Evolutionary conservation across 2,888 invertebrate genomes (phyloP).

Genomic region (Chaetogeoica ovagalla): DNA sequence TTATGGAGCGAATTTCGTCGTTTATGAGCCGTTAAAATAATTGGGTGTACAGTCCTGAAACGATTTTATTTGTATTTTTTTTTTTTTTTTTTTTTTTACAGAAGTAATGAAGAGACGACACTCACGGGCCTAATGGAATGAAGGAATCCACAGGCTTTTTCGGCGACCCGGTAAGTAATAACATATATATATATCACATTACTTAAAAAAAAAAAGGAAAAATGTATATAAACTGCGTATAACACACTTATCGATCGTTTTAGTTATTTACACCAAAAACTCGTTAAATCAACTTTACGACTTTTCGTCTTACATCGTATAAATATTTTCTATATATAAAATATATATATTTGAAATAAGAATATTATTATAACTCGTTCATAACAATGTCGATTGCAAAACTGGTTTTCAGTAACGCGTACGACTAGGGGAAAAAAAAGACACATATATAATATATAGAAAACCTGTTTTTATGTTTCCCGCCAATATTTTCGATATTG

Average conservation of each 20-base stretch:
- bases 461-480: slow-evolving; percentile 43
- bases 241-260: background rate
- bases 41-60: background rate
- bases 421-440: background rate
- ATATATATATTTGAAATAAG: slow-evolving; percentile 2
- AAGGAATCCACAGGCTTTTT: slow-evolving; percentile 52
- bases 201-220: no score
- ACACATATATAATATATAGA: background rate
- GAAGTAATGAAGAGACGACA: slow-evolving; percentile 50
- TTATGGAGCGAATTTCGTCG: background rate
- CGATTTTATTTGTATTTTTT: slow-evolving; percentile 14
- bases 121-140: slow-evolving; percentile 50
- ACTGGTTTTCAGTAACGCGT: slow-evolving; percentile 37
- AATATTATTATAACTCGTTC: slow-evolving; percentile 30
- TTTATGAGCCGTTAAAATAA: slow-evolving; percentile 18
- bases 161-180: slow-evolving; percentile 46
- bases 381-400: slow-evolving; percentile 38
- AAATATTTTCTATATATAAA: slow-evolving; percentile 13
- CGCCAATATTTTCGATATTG: slow-evolving; percentile 35
- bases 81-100: background rate
- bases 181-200: no score
- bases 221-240: background rate
- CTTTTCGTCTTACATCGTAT: slow-evolving; percentile 2
- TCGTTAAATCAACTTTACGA: slow-evolving; percentile 27
- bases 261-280: slow-evolving; percentile 2